phyloP scores from a whole-genome alignment of 2,797 vertebrate genomes.

The Menidia menidia region DNA sequence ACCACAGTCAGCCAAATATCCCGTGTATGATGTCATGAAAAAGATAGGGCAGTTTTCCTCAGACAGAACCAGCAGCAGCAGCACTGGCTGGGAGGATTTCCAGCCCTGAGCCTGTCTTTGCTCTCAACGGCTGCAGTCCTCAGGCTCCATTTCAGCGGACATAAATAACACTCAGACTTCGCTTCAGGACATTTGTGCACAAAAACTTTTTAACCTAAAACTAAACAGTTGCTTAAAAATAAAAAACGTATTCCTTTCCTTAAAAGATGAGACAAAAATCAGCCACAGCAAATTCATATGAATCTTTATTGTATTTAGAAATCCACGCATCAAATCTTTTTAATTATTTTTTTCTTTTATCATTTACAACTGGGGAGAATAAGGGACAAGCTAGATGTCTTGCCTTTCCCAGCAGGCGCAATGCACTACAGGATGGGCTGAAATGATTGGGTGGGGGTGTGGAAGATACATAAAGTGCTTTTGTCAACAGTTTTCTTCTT shows the following conservation, averaged over 20 bases:
- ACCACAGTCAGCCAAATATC: constrained; percentile 44
- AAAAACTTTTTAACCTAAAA: not conserved
- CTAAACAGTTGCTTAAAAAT: not conserved
- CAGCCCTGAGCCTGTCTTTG: constrained; percentile 55
- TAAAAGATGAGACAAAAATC: constrained; percentile 25
- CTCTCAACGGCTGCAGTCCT: constrained; percentile 38
- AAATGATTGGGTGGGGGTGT: constrained; percentile 54
- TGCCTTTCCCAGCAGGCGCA: constrained; percentile 81
- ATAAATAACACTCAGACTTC: constrained; percentile 38
- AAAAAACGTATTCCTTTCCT: not conserved
- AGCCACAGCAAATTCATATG: constrained; percentile 81
- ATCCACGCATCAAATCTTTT: constrained; percentile 85
- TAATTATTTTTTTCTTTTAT: constrained; percentile 70
- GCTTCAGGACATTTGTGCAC: constrained; percentile 12
- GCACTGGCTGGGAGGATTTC: constrained; percentile 51
- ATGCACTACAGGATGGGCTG: constrained; percentile 82
- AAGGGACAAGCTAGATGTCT: constrained; percentile 78
- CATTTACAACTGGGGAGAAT: constrained; percentile 80
- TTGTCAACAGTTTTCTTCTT: constrained; percentile 88
- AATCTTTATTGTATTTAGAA: constrained; percentile 90
- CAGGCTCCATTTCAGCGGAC: constrained; percentile 32
- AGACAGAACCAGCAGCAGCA: constrained; percentile 42
- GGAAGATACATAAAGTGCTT: constrained; percentile 97
- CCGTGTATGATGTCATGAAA: constrained; percentile 49
- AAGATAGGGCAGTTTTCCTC: constrained; percentile 41